A percentile compares a stretch with the other conserved stretches of the same genome.
These are phyloP conservation scores for Dipodomys stephensi DNA, from an alignment of 2,113 vertebrate species.

Conservation along the genomic window DNA sequence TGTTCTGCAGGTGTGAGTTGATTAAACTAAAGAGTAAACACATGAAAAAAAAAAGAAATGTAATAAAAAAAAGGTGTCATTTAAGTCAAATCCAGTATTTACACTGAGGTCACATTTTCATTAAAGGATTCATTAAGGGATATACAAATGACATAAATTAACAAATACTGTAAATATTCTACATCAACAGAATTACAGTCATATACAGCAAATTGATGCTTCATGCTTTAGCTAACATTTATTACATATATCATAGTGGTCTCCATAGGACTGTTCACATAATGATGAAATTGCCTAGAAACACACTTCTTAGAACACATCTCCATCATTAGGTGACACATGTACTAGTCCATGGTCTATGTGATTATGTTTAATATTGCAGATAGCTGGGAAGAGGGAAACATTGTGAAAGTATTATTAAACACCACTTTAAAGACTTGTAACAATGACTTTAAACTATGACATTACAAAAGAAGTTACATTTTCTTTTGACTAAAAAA, in stretches of 20 bases:
- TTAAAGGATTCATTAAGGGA: conserved; percentile 2
- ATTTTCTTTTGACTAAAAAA: neutral
- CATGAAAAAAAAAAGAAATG: conserved; percentile 10
- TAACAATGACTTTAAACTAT: neutral
- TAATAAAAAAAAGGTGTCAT: conserved; percentile 30
- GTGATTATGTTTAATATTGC: neutral
- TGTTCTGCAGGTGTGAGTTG: conserved; percentile 92
- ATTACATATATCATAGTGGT: neutral
- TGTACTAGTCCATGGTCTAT: neutral
- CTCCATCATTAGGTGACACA: neutral
- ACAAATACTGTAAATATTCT: neutral
- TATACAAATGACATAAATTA: neutral
- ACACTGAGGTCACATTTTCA: conserved; percentile 31
- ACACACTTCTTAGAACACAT: neutral
- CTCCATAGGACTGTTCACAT: neutral
- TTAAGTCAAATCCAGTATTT: conserved; percentile 46
- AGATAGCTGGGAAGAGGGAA: neutral
- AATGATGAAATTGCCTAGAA: neutral
- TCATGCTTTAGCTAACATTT: neutral
- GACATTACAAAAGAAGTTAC: neutral
- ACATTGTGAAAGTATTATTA: neutral
- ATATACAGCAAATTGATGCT: neutral
- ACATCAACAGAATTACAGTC: neutral
- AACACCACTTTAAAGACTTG: neutral
- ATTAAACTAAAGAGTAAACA: conserved; percentile 88